These are phyloP conservation scores for Vultur gryphus DNA, from an alignment of 2,797 vertebrate species.

Conservation along the genomic window DNA sequence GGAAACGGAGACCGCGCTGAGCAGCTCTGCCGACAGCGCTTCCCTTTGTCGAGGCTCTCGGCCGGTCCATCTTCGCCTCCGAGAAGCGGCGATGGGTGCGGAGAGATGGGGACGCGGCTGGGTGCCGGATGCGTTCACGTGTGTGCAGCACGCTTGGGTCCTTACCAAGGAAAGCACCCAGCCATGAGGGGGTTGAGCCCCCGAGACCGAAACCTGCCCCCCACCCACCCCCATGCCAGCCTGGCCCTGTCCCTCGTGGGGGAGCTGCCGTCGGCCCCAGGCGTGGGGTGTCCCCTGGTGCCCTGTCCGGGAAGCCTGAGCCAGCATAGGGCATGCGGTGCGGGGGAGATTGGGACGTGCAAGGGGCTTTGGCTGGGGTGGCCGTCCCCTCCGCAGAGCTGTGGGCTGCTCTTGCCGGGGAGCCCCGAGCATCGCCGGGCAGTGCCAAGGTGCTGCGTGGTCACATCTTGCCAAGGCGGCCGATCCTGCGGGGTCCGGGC, in stretches of 20 bases:
- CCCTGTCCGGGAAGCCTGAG: neutral
- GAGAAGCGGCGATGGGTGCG: neutral
- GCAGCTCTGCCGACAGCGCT: neutral
- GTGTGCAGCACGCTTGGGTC: fast-evolving
- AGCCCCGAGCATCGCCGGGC: fast-evolving
- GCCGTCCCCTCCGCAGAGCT: neutral
- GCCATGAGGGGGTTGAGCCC: neutral
- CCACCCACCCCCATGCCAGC: neutral
- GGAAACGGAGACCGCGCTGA: neutral
- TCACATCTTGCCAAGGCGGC: neutral
- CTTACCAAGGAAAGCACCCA: fast-evolving
- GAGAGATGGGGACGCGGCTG: neutral
- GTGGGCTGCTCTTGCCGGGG: fast-evolving
- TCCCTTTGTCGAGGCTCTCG: neutral
- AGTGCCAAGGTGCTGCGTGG: neutral
- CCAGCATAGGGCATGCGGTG: fast-evolving
- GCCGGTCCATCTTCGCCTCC: neutral
- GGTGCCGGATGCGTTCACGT: fast-evolving
- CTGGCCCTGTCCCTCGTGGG: fast-evolving
- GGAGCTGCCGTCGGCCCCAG: fast-evolving
- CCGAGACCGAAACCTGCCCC: neutral
- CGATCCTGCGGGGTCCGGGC: neutral
- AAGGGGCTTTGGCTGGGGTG: neutral
- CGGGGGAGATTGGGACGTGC: fast-evolving
- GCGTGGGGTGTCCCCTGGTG: neutral